A percentile compares a stretch with the other conserved stretches of the same genome.
phyloP scores from a whole-genome alignment of 1,140 invertebrate genomes.

The Bradysia coprophila region DNA sequence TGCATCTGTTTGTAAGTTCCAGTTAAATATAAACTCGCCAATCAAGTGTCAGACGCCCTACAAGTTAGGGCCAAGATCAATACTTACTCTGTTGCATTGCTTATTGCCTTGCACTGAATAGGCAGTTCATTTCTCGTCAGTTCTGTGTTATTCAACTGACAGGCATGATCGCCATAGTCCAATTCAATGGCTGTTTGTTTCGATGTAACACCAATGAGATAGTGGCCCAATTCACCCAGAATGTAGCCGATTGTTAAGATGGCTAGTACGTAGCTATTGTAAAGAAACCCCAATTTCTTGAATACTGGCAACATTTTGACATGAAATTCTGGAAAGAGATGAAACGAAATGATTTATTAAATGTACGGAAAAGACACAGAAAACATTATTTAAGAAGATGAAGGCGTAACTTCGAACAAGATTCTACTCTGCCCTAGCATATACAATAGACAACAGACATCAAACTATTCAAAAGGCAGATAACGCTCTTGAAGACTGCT shows the following conservation, averaged over 20 bases:
- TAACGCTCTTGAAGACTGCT: no score
- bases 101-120: slow-evolving; percentile 32
- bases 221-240: slow-evolving; percentile 68
- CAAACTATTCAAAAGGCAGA: no score
- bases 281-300: slow-evolving; percentile 43
- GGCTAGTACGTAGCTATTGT: slow-evolving; percentile 55
- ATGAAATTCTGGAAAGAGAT: no score
- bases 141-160: slow-evolving; percentile 52
- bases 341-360: no score
- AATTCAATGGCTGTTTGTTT: slow-evolving; percentile 66
- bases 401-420: no score
- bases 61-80: no score
- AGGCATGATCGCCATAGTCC: slow-evolving; percentile 75
- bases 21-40: no score
- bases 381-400: no score
- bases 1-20: slow-evolving; percentile 49
- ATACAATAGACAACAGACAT: no score
- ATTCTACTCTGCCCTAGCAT: no score
- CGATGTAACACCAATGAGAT: slow-evolving; percentile 71
- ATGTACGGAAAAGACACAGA: no score
- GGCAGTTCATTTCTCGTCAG: slow-evolving; percentile 35
- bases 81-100: slow-evolving; percentile 10
- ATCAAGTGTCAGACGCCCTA: no score
- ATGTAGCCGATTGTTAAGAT: slow-evolving; percentile 66
- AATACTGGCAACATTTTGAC: slow-evolving; percentile 16